A percentile compares a stretch with the other conserved stretches of the same genome.
Evolutionary conservation across 2,888 invertebrate genomes (phyloP).

Genomic region (Drosophila subquinaria): DNA sequence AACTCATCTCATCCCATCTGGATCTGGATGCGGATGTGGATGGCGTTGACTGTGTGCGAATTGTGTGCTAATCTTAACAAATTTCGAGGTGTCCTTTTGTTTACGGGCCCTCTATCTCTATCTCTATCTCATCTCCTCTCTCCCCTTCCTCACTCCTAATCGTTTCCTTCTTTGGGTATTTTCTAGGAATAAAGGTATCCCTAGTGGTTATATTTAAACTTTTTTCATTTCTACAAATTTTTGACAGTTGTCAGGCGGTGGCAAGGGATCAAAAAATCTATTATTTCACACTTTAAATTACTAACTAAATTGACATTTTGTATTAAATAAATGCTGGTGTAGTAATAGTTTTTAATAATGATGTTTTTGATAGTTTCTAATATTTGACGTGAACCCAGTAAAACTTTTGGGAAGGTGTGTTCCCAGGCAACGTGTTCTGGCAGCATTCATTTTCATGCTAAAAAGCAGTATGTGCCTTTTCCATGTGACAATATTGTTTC

Average conservation of each 20-base stretch:
- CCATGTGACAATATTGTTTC: no score
- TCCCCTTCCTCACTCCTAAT: not conserved
- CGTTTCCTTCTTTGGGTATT: not conserved
- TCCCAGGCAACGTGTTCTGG: no score
- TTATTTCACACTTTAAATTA: not conserved
- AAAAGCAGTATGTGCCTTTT: no score
- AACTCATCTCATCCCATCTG: constrained; percentile 1
- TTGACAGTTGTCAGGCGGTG: not conserved
- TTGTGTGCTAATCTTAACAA: constrained; percentile 81
- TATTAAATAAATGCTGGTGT: no score
- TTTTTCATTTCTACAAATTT: not conserved
- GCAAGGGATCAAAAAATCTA: not conserved
- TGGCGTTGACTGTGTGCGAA: constrained; percentile 75
- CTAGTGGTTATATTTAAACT: constrained; percentile 7
- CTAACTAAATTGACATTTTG: no score
- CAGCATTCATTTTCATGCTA: no score
- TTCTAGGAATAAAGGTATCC: constrained; percentile 13
- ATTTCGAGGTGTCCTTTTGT: constrained; percentile 75
- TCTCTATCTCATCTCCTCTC: not conserved
- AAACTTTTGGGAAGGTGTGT: no score
- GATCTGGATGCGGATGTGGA: not conserved
- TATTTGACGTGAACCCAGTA: no score
- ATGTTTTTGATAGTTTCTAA: no score
- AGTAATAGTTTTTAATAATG: no score
- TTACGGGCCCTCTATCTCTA: constrained; percentile 53